These are phyloP conservation scores for Masnerella sp. DNA, from an alignment of 2,888 invertebrate genomes.

Conservation along the genomic window DNA sequence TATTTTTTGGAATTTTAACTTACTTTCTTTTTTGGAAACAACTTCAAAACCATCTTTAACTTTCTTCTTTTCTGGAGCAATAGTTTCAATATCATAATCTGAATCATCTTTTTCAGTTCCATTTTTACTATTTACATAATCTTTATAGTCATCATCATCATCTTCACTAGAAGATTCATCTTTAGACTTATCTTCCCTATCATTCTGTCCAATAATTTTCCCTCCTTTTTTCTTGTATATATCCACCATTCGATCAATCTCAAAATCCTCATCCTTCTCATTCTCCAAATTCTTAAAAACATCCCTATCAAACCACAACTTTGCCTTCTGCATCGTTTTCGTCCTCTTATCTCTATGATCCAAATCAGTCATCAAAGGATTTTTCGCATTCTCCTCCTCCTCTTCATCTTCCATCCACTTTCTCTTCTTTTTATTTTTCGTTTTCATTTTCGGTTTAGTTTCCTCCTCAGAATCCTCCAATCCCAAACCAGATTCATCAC, in stretches of 20 bases:
- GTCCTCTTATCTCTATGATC: conserved; percentile 87
- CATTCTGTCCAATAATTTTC: conserved; percentile 73
- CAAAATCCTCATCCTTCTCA: conserved; percentile 91
- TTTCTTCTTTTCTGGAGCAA: conserved; percentile 66
- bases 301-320: conserved; percentile 93
- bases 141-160: not conserved
- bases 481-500: conserved; percentile 76
- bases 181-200: not conserved
- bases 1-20: too few relatives aligned
- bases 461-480: conserved; percentile 83
- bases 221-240: conserved; percentile 86
- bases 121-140: not conserved
- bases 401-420: conserved; percentile 52
- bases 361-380: conserved; percentile 88
- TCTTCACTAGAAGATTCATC: conserved; percentile 50
- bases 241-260: conserved; percentile 88
- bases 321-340: conserved; percentile 87
- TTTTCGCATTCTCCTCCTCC: conserved; percentile 37
- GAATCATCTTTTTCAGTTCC: conserved; percentile 68
- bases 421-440: conserved; percentile 44
- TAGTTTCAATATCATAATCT: conserved; percentile 78
- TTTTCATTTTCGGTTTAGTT: conserved; percentile 13
- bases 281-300: conserved; percentile 88
- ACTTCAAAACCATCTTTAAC: conserved; percentile 83
- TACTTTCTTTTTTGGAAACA: conserved; percentile 81